Base-by-base conservation (phyloP, 2,797 vertebrate species). In the Scarus forsteni region DNA sequence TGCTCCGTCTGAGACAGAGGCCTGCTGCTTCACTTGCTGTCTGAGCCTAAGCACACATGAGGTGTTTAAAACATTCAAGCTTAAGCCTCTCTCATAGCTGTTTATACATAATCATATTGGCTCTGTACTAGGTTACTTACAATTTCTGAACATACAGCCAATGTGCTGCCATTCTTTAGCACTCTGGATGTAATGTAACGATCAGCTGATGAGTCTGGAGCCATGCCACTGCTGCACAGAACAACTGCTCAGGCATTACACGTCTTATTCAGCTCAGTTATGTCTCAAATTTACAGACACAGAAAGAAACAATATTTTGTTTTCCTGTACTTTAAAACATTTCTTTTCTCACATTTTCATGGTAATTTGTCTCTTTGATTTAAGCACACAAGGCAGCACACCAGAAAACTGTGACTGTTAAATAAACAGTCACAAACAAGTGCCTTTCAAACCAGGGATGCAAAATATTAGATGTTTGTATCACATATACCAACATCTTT, bases 1-100 rank as follows among this genome's bases (percentile, higher is more conserved):
- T 93, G 92, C 87, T 87, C 69, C 39, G 68, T 73, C 65, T 75
- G 67, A 83, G 83, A 64, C 61, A 27, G 60, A 82, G 79, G 84
- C 70, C 83, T 77, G 65, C 84, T 75, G 72, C 46, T 80, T 83
- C 74, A 70, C 74, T 75, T 57, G 19, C 67, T 52, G 70, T 67
- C 72, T 72, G 59, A 81, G 65, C 43, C 66, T 48, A 15, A 58
- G 68, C 79, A 70, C 38, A 3, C 18, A 64, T 51, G 27, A 43
- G 36, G 16, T 58, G 15, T 60, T 60, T 60, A 59, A 77, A 66
- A 75, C 63, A 63, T 65, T 64, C 13, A 71, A 81, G 45, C 51
- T 34, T 52, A 57, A 54, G 42, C 61, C n/a, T 66, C 45, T 43
- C 50, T 67, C 18, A 10, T 67, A 60, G 36, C 66, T 44, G 53